Evolutionary conservation across 2,113 vertebrate species (phyloP), one percentile per base, ranked within the genome.

Genomic region (Junco hyemalis): DNA sequence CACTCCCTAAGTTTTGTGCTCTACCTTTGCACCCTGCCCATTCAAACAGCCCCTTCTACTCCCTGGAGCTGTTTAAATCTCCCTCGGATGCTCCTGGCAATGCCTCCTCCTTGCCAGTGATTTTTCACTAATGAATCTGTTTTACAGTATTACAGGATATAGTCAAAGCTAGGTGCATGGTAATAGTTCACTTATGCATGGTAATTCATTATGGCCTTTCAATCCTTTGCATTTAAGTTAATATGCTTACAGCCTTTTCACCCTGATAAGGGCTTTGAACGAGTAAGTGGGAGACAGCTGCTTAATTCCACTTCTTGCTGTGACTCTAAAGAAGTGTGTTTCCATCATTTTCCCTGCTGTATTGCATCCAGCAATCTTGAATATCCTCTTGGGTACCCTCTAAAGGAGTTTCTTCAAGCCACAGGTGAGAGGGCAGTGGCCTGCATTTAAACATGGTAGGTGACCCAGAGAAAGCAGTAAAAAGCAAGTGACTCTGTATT

Each of bases 371-470:
- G 14, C 29, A 40, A 20, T 88, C 47, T 33, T 47, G 12, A 57
- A 14, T 69, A 35, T 33, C 35, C 6, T 68, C n/a, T 51, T 65
- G 44, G 18, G 26, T 6, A 60, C 18, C 8, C 15, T 63, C 20
- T 51, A 11, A 59, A 78, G 51, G 45, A 40, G 5, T 54, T 81
- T 81, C 18, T 79, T 21, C 24, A 64, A 59, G 60, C 23, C 31
- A 33, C 26, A 44, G 23, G 3, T 45, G 9, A 48, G 68, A 70
- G 19, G 45, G 31, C 50, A 38, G 61, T 2, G 1, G 31, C 66
- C 28, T 0, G 0, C 16, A 10, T 71, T 64, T 26, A 38, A 22
- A 51, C 4, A 3, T 2, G 11, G 59, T 28, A 31, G 42, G 11
- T 73, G 60, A 57, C 25, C 28, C 61, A 38, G 74, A 38, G 64